phyloP scores from a whole-genome alignment of 2,888 invertebrate species.

The Limulus polyphemus region DNA sequence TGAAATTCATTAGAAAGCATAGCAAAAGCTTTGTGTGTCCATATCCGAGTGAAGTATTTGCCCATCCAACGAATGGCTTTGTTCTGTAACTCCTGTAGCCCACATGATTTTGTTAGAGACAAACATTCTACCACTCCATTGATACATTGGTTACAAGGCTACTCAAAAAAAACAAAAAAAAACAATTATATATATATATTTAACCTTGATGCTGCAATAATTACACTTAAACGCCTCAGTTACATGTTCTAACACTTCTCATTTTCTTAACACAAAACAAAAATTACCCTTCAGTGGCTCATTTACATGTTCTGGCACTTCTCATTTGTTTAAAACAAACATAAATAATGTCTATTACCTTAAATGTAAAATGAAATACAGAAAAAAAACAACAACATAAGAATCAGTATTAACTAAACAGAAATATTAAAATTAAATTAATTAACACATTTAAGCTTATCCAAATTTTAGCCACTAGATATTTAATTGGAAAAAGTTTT shows the following conservation, averaged over 20 bases:
- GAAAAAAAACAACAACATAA: too few species aligned
- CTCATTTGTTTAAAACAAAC: too few species aligned
- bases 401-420: too few species aligned
- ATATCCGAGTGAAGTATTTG: conserved; percentile 69
- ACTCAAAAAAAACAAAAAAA: conserved; percentile 30
- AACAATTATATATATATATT: neutral
- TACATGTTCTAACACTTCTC: too few species aligned
- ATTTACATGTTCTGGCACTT: too few species aligned
- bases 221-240: too few species aligned
- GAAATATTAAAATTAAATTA: neutral
- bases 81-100: conserved; percentile 71
- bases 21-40: conserved; percentile 83
- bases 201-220: too few species aligned
- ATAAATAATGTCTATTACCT: too few species aligned
- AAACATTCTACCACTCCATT: conserved; percentile 77
- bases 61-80: conserved; percentile 79
- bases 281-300: too few species aligned
- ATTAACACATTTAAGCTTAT: neutral
- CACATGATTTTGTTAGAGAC: conserved; percentile 69
- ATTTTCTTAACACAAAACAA: too few species aligned
- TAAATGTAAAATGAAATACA: too few species aligned
- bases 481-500: neutral
- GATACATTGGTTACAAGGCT: conserved; percentile 79
- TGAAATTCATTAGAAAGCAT: conserved; percentile 56
- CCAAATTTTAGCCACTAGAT: neutral